Base-by-base conservation (phyloP, 1,140 invertebrate genomes). In the Oreohelix idahoensis region DNA sequence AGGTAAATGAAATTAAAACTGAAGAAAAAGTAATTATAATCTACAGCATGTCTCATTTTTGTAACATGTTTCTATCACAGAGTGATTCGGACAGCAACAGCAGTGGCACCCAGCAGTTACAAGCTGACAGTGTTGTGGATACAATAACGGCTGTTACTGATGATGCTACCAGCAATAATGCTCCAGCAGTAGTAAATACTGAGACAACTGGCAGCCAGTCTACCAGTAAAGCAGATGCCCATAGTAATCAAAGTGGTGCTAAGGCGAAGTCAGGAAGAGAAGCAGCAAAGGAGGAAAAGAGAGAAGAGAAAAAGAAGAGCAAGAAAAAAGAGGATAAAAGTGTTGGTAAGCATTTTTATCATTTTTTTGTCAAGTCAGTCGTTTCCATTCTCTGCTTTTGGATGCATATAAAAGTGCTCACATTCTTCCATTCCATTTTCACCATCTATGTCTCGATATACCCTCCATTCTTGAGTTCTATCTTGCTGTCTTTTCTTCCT, bases 251-350 rank as follows among this genome's bases (percentile, higher is more conserved):
- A 58, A 58, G 20, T 58, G 51, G 51, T 32, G 69, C 69, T n/a
- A 74, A 74, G 26, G 26, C 39, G 8, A 74, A 74, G 26, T 11
- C 26, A n/a, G 63, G 29, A 8, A 79, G 69, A 58, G 51, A 66
- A n/a, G 78, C 8, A 42, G 35, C 10, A n/a, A 79, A 70, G 39
- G 69, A 73, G 42, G 51, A 20, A n/a, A 73, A 79, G 69, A 81
- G 49, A 51, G 79, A 81, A 42, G 70, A 81, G 45, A 81, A 73
- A 26, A 73, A 73, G 45, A 90, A 90, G 84, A 88, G 84, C 78
- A 90, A 90, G 81, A 90, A 87, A 82, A 90, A 90, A 82, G 89
- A 90, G 66, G 89, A 90, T 75, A 90, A 90, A 85, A 87, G 88
- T 58, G 89, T 90, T 81, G 89, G 88, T 89, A 79, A 84, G 86